phyloP scores from a whole-genome alignment of 1,140 invertebrate species.

The Leptopilina clavipes region DNA sequence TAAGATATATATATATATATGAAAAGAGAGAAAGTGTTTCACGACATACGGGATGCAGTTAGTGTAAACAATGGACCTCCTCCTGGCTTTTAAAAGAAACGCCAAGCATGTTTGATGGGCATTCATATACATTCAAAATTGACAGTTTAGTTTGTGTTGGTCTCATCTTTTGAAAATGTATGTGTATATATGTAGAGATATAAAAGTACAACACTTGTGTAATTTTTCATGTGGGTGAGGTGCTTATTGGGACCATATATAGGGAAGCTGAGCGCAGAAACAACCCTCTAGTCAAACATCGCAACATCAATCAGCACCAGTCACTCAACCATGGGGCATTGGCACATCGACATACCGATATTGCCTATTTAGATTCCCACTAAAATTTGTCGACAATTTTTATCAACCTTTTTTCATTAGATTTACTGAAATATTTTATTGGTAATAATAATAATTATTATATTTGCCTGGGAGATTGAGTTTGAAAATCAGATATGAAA shows the following conservation, averaged over 20 bases:
- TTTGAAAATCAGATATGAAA: no score
- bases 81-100: slow-evolving; percentile 61
- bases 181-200: slow-evolving; percentile 29
- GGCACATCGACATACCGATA: slow-evolving; percentile 69
- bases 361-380: slow-evolving; percentile 60
- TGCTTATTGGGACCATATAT: slow-evolving; percentile 72
- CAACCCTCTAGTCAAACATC: slow-evolving; percentile 76
- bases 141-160: slow-evolving; percentile 37
- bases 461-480: no score
- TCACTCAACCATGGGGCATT: slow-evolving; percentile 71
- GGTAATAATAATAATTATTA: no score
- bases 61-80: slow-evolving; percentile 68
- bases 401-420: background rate
- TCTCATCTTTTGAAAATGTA: slow-evolving; percentile 18
- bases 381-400: background rate
- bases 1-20: slow-evolving; percentile 39
- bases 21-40: slow-evolving; percentile 58
- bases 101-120: slow-evolving; percentile 58
- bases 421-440: no score
- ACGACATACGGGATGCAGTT: slow-evolving; percentile 70
- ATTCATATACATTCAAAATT: slow-evolving; percentile 31
- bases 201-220: slow-evolving; percentile 47
- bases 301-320: slow-evolving; percentile 75
- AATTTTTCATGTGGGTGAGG: slow-evolving; percentile 60
- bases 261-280: slow-evolving; percentile 68